phyloP scores from a whole-genome alignment of 1,140 invertebrate species.

The Aethina tumida region DNA sequence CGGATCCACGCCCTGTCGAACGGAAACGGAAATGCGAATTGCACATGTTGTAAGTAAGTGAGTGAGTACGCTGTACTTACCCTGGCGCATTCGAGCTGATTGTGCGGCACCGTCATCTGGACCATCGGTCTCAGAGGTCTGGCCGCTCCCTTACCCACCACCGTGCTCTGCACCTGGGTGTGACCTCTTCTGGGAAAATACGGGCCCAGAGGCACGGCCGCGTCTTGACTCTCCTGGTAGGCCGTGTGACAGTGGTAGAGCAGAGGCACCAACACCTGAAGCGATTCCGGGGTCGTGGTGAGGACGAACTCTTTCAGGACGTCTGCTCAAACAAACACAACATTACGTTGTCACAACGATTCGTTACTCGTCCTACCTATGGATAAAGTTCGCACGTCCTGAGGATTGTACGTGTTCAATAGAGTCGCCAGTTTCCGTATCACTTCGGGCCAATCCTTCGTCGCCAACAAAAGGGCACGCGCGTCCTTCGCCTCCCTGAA shows the following conservation, averaged over 20 bases:
- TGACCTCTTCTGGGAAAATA: constrained; percentile 56
- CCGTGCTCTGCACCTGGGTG: constrained; percentile 38
- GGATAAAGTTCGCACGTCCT: constrained; percentile 68
- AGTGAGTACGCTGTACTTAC: constrained; percentile 33
- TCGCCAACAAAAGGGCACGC: constrained; percentile 49
- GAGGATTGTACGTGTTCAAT: constrained; percentile 83
- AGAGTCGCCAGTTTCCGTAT: constrained; percentile 75
- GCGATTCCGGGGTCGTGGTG: constrained; percentile 70
- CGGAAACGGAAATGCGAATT: constrained; percentile 7
- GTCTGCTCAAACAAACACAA: constrained; percentile 44
- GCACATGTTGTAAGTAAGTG: neutral
- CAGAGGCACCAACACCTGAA: constrained; percentile 72
- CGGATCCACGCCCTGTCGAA: constrained; percentile 52
- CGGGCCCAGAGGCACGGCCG: constrained; percentile 57
- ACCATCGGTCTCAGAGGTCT: constrained; percentile 72
- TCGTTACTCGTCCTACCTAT: constrained; percentile 45
- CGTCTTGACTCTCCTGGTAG: constrained; percentile 66
- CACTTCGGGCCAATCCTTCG: constrained; percentile 79
- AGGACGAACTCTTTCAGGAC: constrained; percentile 77
- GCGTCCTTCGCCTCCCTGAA: constrained; percentile 55
- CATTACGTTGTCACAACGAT: neutral
- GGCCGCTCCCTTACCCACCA: constrained; percentile 46
- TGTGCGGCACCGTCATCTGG: constrained; percentile 76
- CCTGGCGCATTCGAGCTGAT: constrained; percentile 59
- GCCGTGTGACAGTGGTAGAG: constrained; percentile 74